Base-by-base conservation (phyloP, 35 echinoderm and acorn worm species). In the Holothuria glaberrima region DNA sequence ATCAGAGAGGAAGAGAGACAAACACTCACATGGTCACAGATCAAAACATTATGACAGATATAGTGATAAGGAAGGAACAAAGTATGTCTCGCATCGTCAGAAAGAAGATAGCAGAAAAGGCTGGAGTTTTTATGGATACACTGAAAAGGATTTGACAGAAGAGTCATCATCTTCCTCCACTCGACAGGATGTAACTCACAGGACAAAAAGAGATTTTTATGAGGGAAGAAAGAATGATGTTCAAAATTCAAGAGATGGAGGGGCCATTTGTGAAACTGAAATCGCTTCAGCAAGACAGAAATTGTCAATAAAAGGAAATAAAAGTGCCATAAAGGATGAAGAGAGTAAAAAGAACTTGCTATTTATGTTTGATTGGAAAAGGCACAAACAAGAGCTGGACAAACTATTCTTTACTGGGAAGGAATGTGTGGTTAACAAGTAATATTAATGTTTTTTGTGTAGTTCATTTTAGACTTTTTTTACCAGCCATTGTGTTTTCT, bases 281-380 rank as follows among this genome's bases (percentile, higher is more conserved):
- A 58, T 46, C 52, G 32, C 60, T 38, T 83, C 62, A 83, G 21
- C 41, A 54, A 32, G 38, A 2, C 0, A 21, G 9, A 27, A 32
- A 3, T 28, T 30, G 20, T 56, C 48, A 14, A 79, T 64, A 22
- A 45, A 29, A 24, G 18, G 18, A 20, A 41, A 41, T 13, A 76
- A 63, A 31, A 76, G 2, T 34, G 54, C 20, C n/a, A 54, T 19
- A 14, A 61, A 79, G 25, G 5, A 21, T 58, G 26, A 84, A 62
- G 57, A 64, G 41, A 84, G 12, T 58, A 29, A 25, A 19, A 84
- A 84, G 20, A n/a, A 70, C 12, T n/a, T 87, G 38, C 85, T 62
- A 29, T 87, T 87, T 71, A 45, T 84, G 50, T 93, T 93, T 86
- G 92, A 93, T 81, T 93, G 92, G 92, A 82, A 90, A 69, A 19